Conservation (phyloP, 2,888 invertebrate genomes). For the Drosophila demipolita region DNA sequence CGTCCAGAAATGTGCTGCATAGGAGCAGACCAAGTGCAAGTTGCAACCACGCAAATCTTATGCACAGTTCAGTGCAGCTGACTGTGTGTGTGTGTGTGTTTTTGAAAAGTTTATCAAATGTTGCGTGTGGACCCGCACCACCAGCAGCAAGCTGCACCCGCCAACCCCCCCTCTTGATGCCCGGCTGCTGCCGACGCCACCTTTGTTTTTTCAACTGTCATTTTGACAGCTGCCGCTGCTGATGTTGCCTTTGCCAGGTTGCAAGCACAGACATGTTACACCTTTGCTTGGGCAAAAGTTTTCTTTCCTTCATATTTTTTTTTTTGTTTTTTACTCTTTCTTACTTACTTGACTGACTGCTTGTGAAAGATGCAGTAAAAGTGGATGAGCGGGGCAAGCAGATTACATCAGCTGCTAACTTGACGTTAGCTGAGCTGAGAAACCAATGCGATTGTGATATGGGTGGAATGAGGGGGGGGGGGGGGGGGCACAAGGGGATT, state of each 20-base stretch:
- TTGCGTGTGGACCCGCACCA: constrained; percentile 43
- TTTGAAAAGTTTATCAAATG: constrained; percentile 64
- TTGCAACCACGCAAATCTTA: constrained; percentile 23
- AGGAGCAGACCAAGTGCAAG: constrained; percentile 33
- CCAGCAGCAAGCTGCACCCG: neutral
- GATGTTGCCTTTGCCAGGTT: constrained; percentile 45
- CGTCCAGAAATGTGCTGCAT: constrained; percentile 59
- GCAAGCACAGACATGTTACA: constrained; percentile 60
- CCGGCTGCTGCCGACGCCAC: constrained; percentile 45
- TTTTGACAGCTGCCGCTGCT: constrained; percentile 75
- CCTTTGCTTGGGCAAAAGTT: constrained; percentile 51
- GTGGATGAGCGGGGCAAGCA: constrained; percentile 16
- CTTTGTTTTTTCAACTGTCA: constrained; percentile 77
- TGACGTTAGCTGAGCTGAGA: constrained; percentile 30
- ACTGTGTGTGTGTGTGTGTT: constrained; percentile 11
- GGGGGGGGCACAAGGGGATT: neutral
- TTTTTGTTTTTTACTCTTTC: constrained; percentile 29
- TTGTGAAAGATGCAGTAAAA: constrained; percentile 45
- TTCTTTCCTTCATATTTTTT: constrained; percentile 37
- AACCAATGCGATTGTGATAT: neutral
- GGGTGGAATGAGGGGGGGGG: neutral
- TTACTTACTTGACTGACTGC: constrained; percentile 59
- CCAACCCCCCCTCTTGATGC: constrained; percentile 1
- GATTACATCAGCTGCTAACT: constrained; percentile 56
- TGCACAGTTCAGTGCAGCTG: constrained; percentile 10